Evolutionary conservation across 2,888 invertebrate genomes (phyloP).

Genomic region (Beris chalybata): DNA sequence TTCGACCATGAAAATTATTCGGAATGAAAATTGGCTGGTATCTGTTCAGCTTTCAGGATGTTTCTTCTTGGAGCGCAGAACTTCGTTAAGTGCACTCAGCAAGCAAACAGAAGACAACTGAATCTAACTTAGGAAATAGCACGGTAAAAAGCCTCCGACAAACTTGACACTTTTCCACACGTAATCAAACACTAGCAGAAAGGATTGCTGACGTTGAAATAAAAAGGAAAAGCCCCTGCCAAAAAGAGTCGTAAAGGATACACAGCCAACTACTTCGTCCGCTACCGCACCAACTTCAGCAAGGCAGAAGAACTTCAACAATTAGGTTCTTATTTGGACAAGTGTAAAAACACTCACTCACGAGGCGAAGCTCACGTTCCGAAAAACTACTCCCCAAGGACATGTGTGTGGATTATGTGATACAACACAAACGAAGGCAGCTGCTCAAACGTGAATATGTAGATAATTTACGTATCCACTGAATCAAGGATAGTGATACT

Average conservation of each 20-base stretch:
- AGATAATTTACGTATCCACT: not conserved
- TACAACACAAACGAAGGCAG: not conserved
- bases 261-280: too few relatives aligned
- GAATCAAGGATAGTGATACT: constrained; percentile 30
- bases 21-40: not conserved
- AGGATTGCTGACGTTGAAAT: constrained; percentile 32
- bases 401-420: not conserved
- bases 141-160: constrained; percentile 29
- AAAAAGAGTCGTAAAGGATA: not conserved
- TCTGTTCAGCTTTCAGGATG: not conserved
- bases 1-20: not conserved
- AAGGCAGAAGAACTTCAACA: constrained; percentile 22
- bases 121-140: constrained; percentile 10
- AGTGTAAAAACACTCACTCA: constrained; percentile 32
- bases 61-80: not conserved
- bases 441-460: not conserved
- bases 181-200: constrained; percentile 32
- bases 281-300: not conserved
- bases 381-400: constrained; percentile 24
- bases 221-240: constrained; percentile 4
- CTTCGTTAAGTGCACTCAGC: constrained; percentile 1
- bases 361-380: constrained; percentile 32
- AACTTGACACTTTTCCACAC: constrained; percentile 34
- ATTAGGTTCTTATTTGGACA: constrained; percentile 34
- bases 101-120: constrained; percentile 6